Evolutionary conservation across 37 sponge, comb jelly and placozoan genomes (phyloP), one percentile per base, ranked within the genome.

Genomic region (Aphrocallistes beatrix): DNA sequence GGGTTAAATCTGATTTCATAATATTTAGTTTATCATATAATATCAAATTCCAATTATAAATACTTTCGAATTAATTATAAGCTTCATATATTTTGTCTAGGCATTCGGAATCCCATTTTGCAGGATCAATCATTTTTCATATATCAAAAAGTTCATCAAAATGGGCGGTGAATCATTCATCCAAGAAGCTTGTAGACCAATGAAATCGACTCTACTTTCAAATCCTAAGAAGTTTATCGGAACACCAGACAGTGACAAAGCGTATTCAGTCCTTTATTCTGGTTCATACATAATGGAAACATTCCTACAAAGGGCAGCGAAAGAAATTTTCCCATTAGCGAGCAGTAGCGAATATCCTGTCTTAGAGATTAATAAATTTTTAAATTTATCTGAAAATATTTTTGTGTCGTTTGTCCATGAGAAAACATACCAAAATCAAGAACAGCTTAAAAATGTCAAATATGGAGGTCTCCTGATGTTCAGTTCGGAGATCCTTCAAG

Each of bases 391-490:
- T 0, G 88, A 88, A 36, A 39, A 83, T 3, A 87, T 91, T 0
- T 36, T 81, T 50, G 88, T 91, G 23, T 60, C 85, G 37, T 89
- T 86, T 48, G 37, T 89, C 50, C 83, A 85, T 81, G 88, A 88
- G 1, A 51, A 85, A 36, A 39, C 38, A 38, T 60, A 85, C 28
- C 16, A 16, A 13, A 17, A 49, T 60, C 9, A 39, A 83, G 6
- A 51, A 23, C n/a, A 25, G 21, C 50, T 38, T 37, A 23, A 82
- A 39, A 38, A 82, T 25, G 34, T 8, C 0, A 37, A 81, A 34
- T 94, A 94, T 87, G 93, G 97, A 1, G 97, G 97, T 16, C 86
- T 94, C 0, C 51, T 96, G 1, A 82, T 96, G 32, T 96, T 91
- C 47, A 87, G 94, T 38, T 91, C 91, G 28, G 97, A 94, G 82